These are phyloP conservation scores for Aelia acuminata DNA, from an alignment of 2,888 invertebrate genomes.

Conservation along the genomic window DNA sequence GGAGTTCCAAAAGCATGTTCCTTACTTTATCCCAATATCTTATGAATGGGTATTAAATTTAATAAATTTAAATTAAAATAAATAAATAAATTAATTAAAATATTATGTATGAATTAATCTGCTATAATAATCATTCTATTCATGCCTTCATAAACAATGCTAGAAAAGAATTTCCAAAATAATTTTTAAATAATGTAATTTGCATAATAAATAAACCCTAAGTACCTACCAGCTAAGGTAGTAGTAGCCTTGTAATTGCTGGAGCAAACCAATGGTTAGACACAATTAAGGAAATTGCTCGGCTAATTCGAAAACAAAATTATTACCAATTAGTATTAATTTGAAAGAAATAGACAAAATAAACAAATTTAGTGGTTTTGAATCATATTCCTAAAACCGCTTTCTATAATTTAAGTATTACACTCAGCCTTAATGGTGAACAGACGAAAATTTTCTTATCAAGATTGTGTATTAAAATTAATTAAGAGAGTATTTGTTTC, in stretches of 20 bases:
- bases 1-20: too few species aligned
- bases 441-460: too few species aligned
- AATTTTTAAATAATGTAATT: constrained; percentile 8
- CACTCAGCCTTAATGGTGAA: too few species aligned
- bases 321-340: constrained; percentile 36
- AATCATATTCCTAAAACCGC: neutral
- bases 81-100: too few species aligned
- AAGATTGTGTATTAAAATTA: too few species aligned
- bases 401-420: neutral
- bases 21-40: too few species aligned
- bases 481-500: too few species aligned
- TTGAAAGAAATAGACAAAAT: constrained; percentile 23
- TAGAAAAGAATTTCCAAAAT: neutral
- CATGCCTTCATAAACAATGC: neutral
- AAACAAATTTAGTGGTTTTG: constrained; percentile 13
- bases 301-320: constrained; percentile 24
- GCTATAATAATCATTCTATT: neutral
- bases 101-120: too few species aligned
- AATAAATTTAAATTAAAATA: too few species aligned
- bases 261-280: constrained; percentile 4
- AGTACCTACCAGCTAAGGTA: neutral
- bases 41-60: too few species aligned
- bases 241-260: neutral
- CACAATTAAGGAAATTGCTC: constrained; percentile 40
- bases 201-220: constrained; percentile 9